Conservation (phyloP, 2,888 invertebrate species). For the Molanna angustata region DNA sequence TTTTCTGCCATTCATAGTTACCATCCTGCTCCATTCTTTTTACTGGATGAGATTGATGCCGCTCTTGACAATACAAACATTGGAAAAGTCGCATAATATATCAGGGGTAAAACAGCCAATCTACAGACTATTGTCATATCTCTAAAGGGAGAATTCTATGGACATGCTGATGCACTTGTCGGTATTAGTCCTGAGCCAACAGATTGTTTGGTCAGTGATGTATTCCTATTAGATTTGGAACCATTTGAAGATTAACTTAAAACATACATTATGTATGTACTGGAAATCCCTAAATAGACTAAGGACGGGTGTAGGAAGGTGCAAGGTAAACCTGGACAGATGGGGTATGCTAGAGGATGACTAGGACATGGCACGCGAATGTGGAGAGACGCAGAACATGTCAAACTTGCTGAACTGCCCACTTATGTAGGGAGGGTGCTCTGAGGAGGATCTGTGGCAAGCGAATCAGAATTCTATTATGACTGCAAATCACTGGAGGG, state of each 20-base stretch:
- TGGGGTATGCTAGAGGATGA: too few species aligned
- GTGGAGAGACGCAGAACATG: too few species aligned
- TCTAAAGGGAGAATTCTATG: slow-evolving; percentile 99
- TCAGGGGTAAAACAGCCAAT: slow-evolving; percentile 82
- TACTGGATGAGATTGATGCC: slow-evolving; percentile 99
- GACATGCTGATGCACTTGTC: slow-evolving; percentile 94
- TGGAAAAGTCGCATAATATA: slow-evolving; percentile 97
- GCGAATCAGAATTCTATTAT: too few species aligned
- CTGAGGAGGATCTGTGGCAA: too few species aligned
- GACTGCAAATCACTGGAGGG: too few species aligned
- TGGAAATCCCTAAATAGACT: too few species aligned
- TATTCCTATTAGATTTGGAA: slow-evolving; percentile 81
- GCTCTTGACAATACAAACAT: slow-evolving; percentile 99
- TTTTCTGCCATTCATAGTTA: slow-evolving; percentile 97
- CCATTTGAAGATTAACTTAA: slow-evolving; percentile 40
- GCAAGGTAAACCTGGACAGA: too few species aligned
- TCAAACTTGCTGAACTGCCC: too few species aligned
- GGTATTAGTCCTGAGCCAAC: slow-evolving; percentile 97
- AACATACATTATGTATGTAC: background rate
- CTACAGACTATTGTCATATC: slow-evolving; percentile 99
- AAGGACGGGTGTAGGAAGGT: too few species aligned
- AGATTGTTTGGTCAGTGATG: slow-evolving; percentile 90
- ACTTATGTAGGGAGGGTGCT: too few species aligned
- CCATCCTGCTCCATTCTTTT: slow-evolving; percentile 99
- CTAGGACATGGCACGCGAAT: too few species aligned